Conservation (phyloP, 2,113 vertebrate species). For the Rousettus leschenaultii region DNA sequence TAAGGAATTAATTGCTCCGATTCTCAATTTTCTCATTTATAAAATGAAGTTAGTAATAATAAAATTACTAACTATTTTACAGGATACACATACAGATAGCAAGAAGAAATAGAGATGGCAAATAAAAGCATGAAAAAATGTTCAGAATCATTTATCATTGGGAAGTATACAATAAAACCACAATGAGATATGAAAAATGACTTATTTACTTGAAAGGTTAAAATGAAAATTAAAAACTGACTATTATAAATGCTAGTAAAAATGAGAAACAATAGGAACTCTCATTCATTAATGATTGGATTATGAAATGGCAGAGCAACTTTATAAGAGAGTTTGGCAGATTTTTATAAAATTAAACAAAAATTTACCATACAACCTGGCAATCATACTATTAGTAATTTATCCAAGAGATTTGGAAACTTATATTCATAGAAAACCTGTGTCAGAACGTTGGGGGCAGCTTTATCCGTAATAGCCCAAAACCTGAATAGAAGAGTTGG, state of each 20-base stretch:
- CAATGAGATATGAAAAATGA: neutral
- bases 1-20: neutral
- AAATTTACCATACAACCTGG: neutral
- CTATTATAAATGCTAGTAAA: neutral
- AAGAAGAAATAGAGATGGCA: neutral
- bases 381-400: neutral
- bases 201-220: neutral
- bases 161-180: neutral
- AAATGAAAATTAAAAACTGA: neutral
- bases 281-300: neutral
- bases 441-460: neutral
- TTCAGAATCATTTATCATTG: neutral
- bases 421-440: neutral
- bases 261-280: neutral
- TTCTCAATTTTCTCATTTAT: neutral
- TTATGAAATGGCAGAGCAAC: neutral
- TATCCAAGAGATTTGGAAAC: neutral
- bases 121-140: neutral
- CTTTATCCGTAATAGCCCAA: neutral
- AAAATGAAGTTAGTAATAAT: neutral
- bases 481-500: neutral
- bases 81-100: neutral
- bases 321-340: neutral
- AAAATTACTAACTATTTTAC: neutral
- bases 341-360: neutral